Evolutionary conservation across 2,113 vertebrate genomes (phyloP).

Genomic region (human): DNA sequence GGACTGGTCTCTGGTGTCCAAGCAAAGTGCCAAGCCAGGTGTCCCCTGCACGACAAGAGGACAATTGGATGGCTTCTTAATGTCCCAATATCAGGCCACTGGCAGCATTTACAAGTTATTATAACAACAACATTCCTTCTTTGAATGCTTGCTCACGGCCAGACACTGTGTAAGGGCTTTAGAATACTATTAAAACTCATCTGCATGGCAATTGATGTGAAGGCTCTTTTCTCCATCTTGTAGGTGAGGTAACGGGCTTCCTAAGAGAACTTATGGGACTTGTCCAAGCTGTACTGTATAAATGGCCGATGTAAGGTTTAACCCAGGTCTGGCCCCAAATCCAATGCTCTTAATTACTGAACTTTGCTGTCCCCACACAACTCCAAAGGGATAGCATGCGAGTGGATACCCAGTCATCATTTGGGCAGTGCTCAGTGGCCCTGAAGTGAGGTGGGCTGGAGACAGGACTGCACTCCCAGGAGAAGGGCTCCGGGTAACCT

Average conservation of each 20-base stretch:
- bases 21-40: too few relatives aligned
- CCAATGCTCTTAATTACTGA: not conserved
- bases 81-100: not conserved
- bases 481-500: not conserved
- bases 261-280: not conserved
- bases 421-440: not conserved
- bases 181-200: not conserved
- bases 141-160: not conserved
- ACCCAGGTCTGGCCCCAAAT: not conserved
- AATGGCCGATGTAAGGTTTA: not conserved
- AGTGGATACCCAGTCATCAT: fast-evolving
- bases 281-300: too few relatives aligned
- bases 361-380: too few relatives aligned
- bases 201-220: not conserved
- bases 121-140: not conserved
- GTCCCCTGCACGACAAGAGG: too few relatives aligned
- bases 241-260: not conserved
- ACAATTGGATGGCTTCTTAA: not conserved
- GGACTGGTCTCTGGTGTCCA: not conserved
- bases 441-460: not conserved
- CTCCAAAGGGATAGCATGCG: not conserved
- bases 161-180: not conserved
- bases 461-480: not conserved
- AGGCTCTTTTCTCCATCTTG: not conserved
- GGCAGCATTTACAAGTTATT: too few relatives aligned